A percentile compares a stretch with the other conserved stretches of the same genome.
phyloP scores from a whole-genome alignment of 2,888 invertebrate species.

The Agriotes lineatus region DNA sequence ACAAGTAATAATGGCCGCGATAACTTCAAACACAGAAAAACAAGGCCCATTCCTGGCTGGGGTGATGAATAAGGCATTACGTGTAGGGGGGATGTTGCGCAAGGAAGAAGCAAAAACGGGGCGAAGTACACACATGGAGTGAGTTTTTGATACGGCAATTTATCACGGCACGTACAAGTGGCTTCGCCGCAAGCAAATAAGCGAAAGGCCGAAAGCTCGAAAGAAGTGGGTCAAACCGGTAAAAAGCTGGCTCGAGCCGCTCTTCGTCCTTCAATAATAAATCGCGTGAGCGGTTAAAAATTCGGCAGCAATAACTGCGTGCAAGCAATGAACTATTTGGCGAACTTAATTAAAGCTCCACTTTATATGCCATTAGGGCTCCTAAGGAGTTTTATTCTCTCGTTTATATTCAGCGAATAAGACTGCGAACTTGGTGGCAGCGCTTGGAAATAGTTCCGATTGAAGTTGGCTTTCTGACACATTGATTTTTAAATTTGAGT shows the following conservation, averaged over 20 bases:
- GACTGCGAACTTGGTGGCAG: conserved; percentile 20
- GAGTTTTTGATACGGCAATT: neutral
- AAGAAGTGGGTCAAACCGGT: conserved; percentile 12
- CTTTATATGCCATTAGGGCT: conserved; percentile 10
- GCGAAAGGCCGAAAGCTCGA: neutral
- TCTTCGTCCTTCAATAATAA: conserved; percentile 13
- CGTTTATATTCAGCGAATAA: conserved; percentile 23
- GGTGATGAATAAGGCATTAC: no score
- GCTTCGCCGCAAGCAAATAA: neutral
- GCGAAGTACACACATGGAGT: no score
- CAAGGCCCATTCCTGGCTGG: no score
- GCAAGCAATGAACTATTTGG: neutral
- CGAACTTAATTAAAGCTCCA: conserved; percentile 15
- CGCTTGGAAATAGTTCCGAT: conserved; percentile 33
- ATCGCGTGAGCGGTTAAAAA: neutral
- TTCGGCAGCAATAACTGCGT: conserved; percentile 10
- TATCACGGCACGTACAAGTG: neutral
- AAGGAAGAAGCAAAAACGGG: no score
- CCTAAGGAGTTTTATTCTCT: conserved; percentile 18
- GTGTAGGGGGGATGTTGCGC: no score
- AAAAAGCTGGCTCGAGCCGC: neutral
- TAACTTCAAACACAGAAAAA: no score
- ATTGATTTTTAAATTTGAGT: conserved; percentile 21
- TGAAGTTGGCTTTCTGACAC: no score
- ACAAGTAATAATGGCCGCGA: no score